Evolutionary conservation across 2,888 invertebrate species (phyloP).

Genomic region (Stramonita haemastoma): DNA sequence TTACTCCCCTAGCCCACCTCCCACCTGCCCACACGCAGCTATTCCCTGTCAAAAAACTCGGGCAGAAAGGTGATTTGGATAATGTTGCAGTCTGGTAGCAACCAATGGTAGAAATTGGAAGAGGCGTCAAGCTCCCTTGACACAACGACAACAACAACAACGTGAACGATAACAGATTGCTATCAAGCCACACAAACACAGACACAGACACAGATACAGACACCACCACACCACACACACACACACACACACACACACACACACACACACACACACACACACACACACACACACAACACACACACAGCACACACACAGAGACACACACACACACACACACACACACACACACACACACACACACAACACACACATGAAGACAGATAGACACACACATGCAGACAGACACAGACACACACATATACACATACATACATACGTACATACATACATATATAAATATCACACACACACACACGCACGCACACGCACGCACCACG

Average conservation of each 20-base stretch:
- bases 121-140: no score
- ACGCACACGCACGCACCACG: background rate
- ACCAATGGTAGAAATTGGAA: no score
- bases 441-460: background rate
- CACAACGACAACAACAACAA: no score
- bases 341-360: background rate
- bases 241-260: background rate
- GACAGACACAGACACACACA: background rate
- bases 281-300: background rate
- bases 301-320: background rate
- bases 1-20: no score
- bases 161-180: no score
- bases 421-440: background rate
- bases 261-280: constrained; percentile 4
- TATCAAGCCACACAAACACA: no score
- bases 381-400: background rate
- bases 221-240: background rate
- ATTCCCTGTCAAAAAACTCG: no score
- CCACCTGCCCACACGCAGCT: no score
- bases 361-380: background rate
- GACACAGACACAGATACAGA: no score
- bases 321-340: background rate
- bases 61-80: no score
- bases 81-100: no score
- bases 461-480: background rate